phyloP scores from a whole-genome alignment of 1,140 invertebrate genomes.

The Brachionus rubens region DNA sequence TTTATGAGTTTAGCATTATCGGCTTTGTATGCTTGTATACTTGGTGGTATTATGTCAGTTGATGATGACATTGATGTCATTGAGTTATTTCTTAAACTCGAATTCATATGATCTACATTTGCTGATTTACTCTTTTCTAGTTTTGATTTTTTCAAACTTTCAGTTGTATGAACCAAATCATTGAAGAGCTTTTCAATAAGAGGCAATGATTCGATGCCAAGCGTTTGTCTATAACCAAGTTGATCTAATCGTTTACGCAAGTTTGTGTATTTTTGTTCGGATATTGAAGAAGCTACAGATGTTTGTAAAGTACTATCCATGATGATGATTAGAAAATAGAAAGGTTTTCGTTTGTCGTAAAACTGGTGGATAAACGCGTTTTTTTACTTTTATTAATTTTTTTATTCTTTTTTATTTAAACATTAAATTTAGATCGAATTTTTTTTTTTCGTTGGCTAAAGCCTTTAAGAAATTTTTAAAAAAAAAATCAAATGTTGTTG shows the following conservation, averaged over 20 bases:
- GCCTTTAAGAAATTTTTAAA: not conserved
- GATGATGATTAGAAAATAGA: too few species aligned
- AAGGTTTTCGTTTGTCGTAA: too few species aligned
- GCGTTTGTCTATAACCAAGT: constrained; percentile 71
- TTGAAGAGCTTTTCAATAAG: constrained; percentile 71
- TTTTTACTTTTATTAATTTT: not conserved
- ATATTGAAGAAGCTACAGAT: constrained; percentile 20
- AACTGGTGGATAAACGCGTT: too few species aligned
- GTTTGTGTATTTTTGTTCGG: constrained; percentile 50
- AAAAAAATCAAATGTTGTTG: not conserved
- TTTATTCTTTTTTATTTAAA: not conserved
- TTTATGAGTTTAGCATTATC: constrained; percentile 60
- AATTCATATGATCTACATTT: constrained; percentile 9
- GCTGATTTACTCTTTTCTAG: constrained; percentile 49
- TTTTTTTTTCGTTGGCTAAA: not conserved
- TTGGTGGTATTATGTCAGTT: not conserved
- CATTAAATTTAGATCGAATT: not conserved
- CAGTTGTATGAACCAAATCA: constrained; percentile 74
- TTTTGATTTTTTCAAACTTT: constrained; percentile 74
- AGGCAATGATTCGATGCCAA: constrained; percentile 70
- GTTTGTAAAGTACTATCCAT: constrained; percentile 41
- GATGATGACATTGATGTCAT: not conserved
- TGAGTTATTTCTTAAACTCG: not conserved
- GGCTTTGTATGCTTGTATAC: constrained; percentile 49
- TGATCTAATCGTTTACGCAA: constrained; percentile 67